Evolutionary conservation across 2,113 vertebrate genomes (phyloP).

Genomic region (Brachionichthys hirsutus): DNA sequence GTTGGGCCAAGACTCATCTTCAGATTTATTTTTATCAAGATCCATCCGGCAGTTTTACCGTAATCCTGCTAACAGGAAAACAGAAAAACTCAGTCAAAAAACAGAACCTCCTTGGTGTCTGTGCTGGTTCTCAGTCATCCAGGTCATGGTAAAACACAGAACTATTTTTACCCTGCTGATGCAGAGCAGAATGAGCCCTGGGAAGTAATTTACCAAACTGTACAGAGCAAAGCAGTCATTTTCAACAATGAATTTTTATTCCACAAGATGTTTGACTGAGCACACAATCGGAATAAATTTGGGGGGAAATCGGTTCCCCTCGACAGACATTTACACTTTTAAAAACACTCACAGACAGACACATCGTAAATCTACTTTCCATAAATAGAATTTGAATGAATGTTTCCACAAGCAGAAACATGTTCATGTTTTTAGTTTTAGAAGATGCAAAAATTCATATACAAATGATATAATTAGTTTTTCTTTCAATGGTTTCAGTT

Average conservation of each 20-base stretch:
- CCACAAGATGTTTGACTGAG: conserved; percentile 44
- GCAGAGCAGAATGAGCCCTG: too few relatives aligned
- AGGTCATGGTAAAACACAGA: too few relatives aligned
- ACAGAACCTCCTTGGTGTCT: too few relatives aligned
- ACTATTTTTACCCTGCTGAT: too few relatives aligned
- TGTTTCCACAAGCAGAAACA: conserved; percentile 29
- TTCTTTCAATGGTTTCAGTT: conserved; percentile 10
- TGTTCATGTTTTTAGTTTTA: conserved; percentile 18
- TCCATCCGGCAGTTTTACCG: too few relatives aligned
- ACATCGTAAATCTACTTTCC: conserved; percentile 20
- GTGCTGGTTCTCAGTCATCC: too few relatives aligned
- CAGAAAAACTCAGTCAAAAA: too few relatives aligned
- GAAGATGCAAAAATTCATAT: background rate
- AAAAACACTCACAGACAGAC: conserved; percentile 38
- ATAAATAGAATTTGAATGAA: conserved; percentile 21
- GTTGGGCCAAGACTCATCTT: too few relatives aligned
- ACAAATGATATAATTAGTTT: background rate
- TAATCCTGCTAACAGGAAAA: too few relatives aligned
- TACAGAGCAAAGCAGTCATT: background rate
- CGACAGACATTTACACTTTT: conserved; percentile 30
- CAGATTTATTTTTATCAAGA: too few relatives aligned
- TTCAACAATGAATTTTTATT: conserved; percentile 34
- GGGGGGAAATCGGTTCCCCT: conserved; percentile 14
- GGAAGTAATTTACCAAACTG: background rate
- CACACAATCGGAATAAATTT: conserved; percentile 32